Evolutionary conservation across 2,113 vertebrate species (phyloP).

Genomic region (Argyrosomus japonicus): DNA sequence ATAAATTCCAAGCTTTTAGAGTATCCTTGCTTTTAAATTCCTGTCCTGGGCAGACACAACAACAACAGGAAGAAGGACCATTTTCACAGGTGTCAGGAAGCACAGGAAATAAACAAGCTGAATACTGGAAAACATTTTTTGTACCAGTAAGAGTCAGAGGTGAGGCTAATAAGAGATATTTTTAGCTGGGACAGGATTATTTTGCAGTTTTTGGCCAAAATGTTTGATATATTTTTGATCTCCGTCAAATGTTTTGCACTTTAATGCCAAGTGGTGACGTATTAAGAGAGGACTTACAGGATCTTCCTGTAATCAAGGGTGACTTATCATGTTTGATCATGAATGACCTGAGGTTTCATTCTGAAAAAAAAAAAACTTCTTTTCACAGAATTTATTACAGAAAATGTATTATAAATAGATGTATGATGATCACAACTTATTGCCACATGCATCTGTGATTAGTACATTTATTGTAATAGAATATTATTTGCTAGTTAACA

Average conservation of each 20-base stretch:
- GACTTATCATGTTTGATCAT: not conserved
- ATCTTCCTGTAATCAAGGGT: not conserved
- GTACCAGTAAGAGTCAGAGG: slow-evolving; percentile 74
- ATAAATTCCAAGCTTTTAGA: slow-evolving; percentile 81
- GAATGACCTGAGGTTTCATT: not conserved
- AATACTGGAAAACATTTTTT: slow-evolving; percentile 83
- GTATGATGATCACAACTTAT: not conserved
- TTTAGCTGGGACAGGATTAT: slow-evolving; percentile 66
- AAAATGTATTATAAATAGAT: not conserved
- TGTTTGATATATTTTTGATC: not conserved
- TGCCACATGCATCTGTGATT: not conserved
- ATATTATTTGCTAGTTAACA: not conserved
- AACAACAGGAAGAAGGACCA: slow-evolving; percentile 96
- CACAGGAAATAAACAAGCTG: slow-evolving; percentile 88
- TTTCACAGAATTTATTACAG: not conserved
- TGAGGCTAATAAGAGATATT: slow-evolving; percentile 79
- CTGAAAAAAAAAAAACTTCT: not conserved
- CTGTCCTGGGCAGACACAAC: slow-evolving; percentile 92
- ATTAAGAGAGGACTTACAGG: not conserved
- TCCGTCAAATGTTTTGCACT: not conserved
- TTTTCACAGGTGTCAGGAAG: slow-evolving; percentile 98
- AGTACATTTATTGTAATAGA: not conserved
- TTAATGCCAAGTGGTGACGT: not conserved
- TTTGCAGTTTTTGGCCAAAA: slow-evolving; percentile 28
- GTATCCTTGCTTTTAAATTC: slow-evolving; percentile 86